Base-by-base conservation (phyloP, 2,888 invertebrate species). In the Cataglyphis altisquamis region DNA sequence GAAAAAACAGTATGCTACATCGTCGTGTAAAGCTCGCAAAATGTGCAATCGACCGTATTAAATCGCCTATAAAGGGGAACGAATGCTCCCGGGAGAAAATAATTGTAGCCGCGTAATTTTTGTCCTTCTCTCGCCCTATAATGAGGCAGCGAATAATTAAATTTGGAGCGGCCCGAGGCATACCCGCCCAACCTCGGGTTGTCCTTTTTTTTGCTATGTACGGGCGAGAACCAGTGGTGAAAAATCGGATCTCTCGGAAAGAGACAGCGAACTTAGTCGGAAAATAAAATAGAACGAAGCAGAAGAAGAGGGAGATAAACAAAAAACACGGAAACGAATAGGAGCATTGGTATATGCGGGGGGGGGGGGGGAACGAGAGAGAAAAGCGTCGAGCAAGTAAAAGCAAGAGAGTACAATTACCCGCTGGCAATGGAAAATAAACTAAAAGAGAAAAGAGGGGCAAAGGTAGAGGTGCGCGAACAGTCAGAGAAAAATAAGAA, bases 381-480 rank as follows among this genome's bases (percentile, higher is more conserved):
- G 92, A 90, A 93, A 91, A 91, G 90, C 90, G 88, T 90, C 84
- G 89, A 89, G 86, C 86, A 87, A 91, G 92, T 92, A 92, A 91
- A 92, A 91, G 91, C 90, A 90, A 91, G 92, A 92, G 93, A 92
- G 92, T 90, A 93, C 94, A 94, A 94, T 94, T 94, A 94, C 93
- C 94, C 91, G 91, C 90, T 89, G 93, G 93, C 93, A 89, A 92
- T 87, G 93, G 92, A 93, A 94, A 94, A 94, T 91, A 93, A 94
- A 93, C 92, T 90, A 93, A 93, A 92, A 92, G 91, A 89, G 91
- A 78, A 86, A 90, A 87, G 74, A 86, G 84, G 63, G 62, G 62
- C 62, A 74, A 62, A 70, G 62, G 57, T 21, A 55, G 73, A 83
- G 83, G 55, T 72, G 57, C 70, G 32, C 64, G 64, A 39, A 66